Evolutionary conservation across 2,797 vertebrate genomes (phyloP).

Genomic region (Poeciliopsis gracilis): DNA sequence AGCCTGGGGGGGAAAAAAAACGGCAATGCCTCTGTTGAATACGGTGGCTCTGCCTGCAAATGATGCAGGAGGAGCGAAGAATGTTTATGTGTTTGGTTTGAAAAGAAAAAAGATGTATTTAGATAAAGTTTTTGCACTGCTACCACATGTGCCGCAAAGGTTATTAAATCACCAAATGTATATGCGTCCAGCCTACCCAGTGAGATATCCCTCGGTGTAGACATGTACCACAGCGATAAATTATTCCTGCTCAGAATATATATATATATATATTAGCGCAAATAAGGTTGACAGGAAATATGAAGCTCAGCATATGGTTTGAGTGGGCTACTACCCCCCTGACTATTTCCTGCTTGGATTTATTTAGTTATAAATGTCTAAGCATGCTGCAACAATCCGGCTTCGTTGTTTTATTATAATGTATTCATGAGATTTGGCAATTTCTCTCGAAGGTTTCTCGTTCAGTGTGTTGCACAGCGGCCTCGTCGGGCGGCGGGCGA

Average conservation of each 20-base stretch:
- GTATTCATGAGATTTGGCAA: background rate
- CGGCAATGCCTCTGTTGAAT: background rate
- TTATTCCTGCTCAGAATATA: background rate
- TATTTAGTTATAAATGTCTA: constrained; percentile 10
- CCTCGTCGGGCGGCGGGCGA: background rate
- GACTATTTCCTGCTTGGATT: background rate
- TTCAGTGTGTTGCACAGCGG: constrained; percentile 4
- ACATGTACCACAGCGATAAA: background rate
- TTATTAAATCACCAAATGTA: background rate
- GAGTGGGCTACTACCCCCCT: background rate
- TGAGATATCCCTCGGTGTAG: background rate
- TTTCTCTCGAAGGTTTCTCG: constrained; percentile 5
- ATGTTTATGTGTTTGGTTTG: background rate
- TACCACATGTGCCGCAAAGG: background rate
- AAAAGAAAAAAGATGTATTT: background rate
- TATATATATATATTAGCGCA: background rate
- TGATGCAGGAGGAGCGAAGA: background rate
- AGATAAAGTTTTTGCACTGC: background rate
- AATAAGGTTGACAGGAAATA: background rate
- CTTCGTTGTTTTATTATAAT: constrained; percentile 15
- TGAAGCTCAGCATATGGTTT: background rate
- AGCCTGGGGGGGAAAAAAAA: background rate
- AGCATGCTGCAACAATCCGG: background rate
- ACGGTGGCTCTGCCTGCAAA: background rate
- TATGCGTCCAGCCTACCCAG: background rate